Base-by-base conservation (phyloP, 2,888 invertebrate species). In the Chrysolina oricalcia region DNA sequence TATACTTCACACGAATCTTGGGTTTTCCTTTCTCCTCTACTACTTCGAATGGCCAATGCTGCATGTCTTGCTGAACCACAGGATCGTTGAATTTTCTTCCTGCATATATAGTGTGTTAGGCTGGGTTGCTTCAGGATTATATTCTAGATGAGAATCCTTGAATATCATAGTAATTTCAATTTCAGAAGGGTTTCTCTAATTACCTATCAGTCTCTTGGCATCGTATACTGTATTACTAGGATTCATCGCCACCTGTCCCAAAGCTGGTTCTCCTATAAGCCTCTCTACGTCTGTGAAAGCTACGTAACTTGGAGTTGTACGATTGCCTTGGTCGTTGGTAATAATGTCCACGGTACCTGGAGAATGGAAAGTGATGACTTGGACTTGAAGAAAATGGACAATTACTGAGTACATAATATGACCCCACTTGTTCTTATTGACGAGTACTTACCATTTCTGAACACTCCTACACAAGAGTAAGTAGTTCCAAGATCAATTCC, bases 251-350 rank as follows among this genome's bases (percentile, higher is more conserved):
- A 77, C 94, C 89, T 96, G 96, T 87, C 95, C 95, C 88, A 95
- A 95, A 21, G 96, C 96, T 17, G 95, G 94, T 89, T 96, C 96
- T 53, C 96, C 96, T 82, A 96, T 94, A 53, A 96, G 90, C 64
- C 96, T 90, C 88, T 96, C 96, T 1, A 92, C 93, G 81, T 96
- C 96, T 27, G 95, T 96, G 87, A 96, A 97, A 6, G 95, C 96
- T 67, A 96, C 96, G 89, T 95, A 97, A 79, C 95, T 95, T 64
- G 96, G 96, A 67, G 96, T 97, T 11, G 96, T 96, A 69, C 96
- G 90, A 88, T 96, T 96, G 78, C 96, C 96, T 89, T 96, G 96
- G 87, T 96, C 96, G 87, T 97, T 97, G 74, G 96, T 95, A 86
- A 96, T 96, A 81, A 96, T 95, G 86, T 96, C 95, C 82, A 95